Evolutionary conservation across 2,797 vertebrate genomes (phyloP).

Genomic region (Neopelma chrysocephalum): DNA sequence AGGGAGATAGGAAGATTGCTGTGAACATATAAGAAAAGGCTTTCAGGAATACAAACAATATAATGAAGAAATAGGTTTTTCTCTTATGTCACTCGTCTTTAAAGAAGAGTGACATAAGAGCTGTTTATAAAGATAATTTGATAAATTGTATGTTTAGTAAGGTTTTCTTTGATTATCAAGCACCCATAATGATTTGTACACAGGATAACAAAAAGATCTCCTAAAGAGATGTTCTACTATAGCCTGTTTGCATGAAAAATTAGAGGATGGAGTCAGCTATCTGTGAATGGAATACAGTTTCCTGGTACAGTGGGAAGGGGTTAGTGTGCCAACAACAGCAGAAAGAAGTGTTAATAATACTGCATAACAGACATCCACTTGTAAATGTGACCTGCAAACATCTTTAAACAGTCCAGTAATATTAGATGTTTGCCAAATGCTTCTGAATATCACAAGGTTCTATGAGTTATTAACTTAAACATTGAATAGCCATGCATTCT

Average conservation of each 20-base stretch:
- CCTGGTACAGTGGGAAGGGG: background rate
- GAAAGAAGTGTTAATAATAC: background rate
- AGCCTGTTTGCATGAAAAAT: background rate
- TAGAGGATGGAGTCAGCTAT: background rate
- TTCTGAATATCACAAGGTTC: background rate
- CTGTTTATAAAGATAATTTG: background rate
- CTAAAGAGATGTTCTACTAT: background rate
- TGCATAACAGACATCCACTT: background rate
- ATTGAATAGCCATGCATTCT: accelerated
- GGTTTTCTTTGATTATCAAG: background rate
- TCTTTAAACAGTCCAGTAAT: constrained; percentile 1
- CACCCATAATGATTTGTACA: background rate
- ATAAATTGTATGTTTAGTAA: background rate
- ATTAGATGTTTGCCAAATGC: background rate
- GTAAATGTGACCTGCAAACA: background rate
- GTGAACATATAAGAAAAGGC: background rate
- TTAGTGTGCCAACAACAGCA: background rate
- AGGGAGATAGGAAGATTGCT: background rate
- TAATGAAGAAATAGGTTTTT: background rate
- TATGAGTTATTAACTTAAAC: background rate
- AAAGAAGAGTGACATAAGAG: background rate
- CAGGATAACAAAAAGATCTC: background rate
- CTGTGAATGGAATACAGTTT: background rate
- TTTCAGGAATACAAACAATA: background rate
- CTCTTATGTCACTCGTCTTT: background rate